Evolutionary conservation across 2,797 vertebrate genomes (phyloP).

Genomic region (Bucorvus abyssinicus): DNA sequence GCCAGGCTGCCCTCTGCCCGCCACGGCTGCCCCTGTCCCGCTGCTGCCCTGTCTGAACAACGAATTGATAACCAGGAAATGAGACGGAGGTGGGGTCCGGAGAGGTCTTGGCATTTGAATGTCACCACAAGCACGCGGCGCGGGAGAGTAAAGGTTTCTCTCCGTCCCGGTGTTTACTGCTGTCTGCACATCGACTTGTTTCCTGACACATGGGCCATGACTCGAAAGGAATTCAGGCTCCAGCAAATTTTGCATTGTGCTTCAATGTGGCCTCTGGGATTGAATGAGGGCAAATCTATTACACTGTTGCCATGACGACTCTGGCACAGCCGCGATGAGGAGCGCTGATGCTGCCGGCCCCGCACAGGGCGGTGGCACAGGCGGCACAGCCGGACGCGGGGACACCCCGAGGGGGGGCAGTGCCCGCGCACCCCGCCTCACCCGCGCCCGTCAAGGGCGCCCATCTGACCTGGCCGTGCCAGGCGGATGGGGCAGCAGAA

Average conservation of each 20-base stretch:
- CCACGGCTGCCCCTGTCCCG: rapidly evolving
- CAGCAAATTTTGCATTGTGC: slow-evolving; percentile 77
- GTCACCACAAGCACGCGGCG: slow-evolving; percentile 14
- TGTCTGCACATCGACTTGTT: slow-evolving; percentile 77
- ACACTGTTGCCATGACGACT: slow-evolving; percentile 83
- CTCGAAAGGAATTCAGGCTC: slow-evolving; percentile 81
- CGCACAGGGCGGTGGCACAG: slow-evolving; percentile 58
- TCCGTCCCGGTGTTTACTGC: slow-evolving; percentile 67
- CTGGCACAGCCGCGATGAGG: slow-evolving; percentile 78
- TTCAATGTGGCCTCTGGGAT: slow-evolving; percentile 82
- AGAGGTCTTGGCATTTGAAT: slow-evolving; percentile 67
- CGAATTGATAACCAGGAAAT: slow-evolving; percentile 72
- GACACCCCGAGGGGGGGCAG: rapidly evolving
- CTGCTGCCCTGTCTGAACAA: slow-evolving; percentile 35
- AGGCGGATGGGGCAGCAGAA: slow-evolving; percentile 28
- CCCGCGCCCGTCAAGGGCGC: rapidly evolving
- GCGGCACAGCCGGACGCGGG: neutral
- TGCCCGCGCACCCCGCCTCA: rapidly evolving
- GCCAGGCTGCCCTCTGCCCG: neutral
- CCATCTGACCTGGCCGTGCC: neutral
- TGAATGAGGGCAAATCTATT: slow-evolving; percentile 84
- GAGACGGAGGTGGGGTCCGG: slow-evolving; percentile 71
- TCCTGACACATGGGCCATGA: slow-evolving; percentile 81
- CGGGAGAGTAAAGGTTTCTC: slow-evolving; percentile 69
- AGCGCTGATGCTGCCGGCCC: slow-evolving; percentile 66